Evolutionary conservation across 1,140 invertebrate genomes (phyloP).

Genomic region (Hyphantria cunea): DNA sequence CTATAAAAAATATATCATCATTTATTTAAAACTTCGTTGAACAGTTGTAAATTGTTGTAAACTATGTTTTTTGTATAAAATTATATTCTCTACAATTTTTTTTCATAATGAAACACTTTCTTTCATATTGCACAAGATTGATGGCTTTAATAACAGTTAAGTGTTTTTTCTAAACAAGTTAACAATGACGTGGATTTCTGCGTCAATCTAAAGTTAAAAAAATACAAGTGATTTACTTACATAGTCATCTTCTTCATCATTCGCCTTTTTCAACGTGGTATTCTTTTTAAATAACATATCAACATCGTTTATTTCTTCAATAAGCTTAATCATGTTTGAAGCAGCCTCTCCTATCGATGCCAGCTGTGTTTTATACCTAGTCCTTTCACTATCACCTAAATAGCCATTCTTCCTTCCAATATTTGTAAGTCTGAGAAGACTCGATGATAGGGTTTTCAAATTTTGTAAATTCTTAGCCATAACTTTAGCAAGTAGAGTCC

Average conservation of each 20-base stretch:
- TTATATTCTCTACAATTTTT: too few relatives aligned
- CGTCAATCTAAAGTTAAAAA: too few relatives aligned
- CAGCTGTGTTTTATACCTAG: constrained; percentile 56
- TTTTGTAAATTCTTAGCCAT: constrained; percentile 59
- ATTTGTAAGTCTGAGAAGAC: constrained; percentile 57
- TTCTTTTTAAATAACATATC: constrained; percentile 65
- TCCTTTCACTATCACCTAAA: constrained; percentile 48
- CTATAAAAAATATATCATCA: constrained; percentile 51
- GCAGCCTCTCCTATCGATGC: constrained; percentile 57
- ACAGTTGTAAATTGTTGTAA: too few relatives aligned
- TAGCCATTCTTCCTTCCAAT: constrained; percentile 59
- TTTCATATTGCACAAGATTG: too few relatives aligned
- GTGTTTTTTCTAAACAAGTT: too few relatives aligned
- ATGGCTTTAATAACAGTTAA: too few relatives aligned
- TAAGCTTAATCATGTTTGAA: constrained; percentile 64
- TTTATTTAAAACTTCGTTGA: too few relatives aligned
- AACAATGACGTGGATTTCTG: too few relatives aligned
- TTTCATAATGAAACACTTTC: too few relatives aligned
- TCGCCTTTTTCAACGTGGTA: constrained; percentile 42
- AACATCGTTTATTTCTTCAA: constrained; percentile 67
- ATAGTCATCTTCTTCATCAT: constrained; percentile 67
- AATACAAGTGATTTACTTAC: constrained; percentile 64
- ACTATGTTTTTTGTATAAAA: too few relatives aligned
- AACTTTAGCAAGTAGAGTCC: constrained; percentile 60
- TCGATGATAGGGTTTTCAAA: constrained; percentile 48